Base-by-base conservation (phyloP, 2,888 invertebrate genomes). In the Saturnia japonica region DNA sequence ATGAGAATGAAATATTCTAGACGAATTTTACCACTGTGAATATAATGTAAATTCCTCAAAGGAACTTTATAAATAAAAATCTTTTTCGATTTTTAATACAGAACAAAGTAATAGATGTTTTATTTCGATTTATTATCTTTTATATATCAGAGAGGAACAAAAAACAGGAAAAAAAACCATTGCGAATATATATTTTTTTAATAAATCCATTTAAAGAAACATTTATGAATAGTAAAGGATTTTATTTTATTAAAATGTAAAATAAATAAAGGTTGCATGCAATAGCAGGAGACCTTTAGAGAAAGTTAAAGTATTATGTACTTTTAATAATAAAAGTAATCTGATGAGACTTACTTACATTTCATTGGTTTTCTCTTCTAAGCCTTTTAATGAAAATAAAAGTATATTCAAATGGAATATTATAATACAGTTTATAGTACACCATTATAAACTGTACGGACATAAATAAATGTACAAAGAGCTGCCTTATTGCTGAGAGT, bases 1-100 rank as follows among this genome's bases (percentile, higher is more conserved):
- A 64, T 25, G 42, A 42, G 62, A 68, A 68, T 68, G 40, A 64
- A 34, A 47, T 60, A 25, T 60, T 22, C 40, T 68, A 62, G 25
- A 68, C 34, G 28, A n/a, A 34, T 47, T 66, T 34, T 70, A 19
- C n/a, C 22, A 47, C 40, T 34, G 11, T 16, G 40, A 25, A 66
- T 70, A 64, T 66, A 54, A 54, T 54, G 40, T 19, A 54, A 11
- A 67, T 54, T 12, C 25, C 16, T 54, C 42, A 25, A 66, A 54
- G 47, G 42, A 34, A 54, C 64, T 54, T 34, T 45, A n/a, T 64
- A 40, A n/a, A 47, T 64, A 51, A 9, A 67, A 51, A 16, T n/a
- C 16, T n/a, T 43, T 43, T 68, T 40, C 9, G 9, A 16, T 19
- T 40, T 64, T 64, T 64, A 64, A 8, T 9, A 60, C 11, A 60